These are phyloP conservation scores for Xestia ashworthii DNA, from an alignment of 2,888 invertebrate genomes.

Conservation along the genomic window DNA sequence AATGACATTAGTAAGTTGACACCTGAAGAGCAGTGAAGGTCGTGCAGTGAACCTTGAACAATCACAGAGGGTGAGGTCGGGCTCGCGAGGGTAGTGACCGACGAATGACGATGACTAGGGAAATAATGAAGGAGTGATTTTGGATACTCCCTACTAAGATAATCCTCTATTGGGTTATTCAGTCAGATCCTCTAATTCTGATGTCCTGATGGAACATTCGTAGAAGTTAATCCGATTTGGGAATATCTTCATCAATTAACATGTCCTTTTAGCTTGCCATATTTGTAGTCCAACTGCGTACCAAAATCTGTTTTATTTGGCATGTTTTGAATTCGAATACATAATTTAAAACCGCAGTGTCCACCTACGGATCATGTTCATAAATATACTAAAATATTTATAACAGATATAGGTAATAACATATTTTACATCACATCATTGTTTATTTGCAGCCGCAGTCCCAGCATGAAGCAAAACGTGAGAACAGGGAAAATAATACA, in stretches of 20 bases:
- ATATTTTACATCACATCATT: constrained; percentile 21
- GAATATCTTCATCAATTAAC: constrained; percentile 38
- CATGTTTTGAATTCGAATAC: constrained; percentile 23
- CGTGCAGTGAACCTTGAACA: constrained; percentile 79
- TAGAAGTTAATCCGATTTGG: neutral
- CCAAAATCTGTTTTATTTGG: constrained; percentile 39
- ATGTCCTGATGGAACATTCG: neutral
- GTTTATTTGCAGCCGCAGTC: constrained; percentile 30
- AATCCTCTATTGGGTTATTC: neutral
- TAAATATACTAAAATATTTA: constrained; percentile 36
- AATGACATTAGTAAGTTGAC: constrained; percentile 78
- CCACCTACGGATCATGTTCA: constrained; percentile 19
- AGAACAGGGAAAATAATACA: constrained; percentile 40
- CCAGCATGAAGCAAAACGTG: constrained; percentile 24
- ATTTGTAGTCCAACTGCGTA: constrained; percentile 29
- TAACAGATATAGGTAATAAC: constrained; percentile 23
- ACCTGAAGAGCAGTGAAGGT: constrained; percentile 78
- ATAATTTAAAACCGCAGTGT: constrained; percentile 32
- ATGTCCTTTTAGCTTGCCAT: constrained; percentile 19
- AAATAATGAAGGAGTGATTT: neutral
- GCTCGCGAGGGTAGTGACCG: constrained; percentile 68
- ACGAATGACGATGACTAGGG: constrained; percentile 31
- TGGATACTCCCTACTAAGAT: neutral
- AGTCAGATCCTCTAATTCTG: neutral
- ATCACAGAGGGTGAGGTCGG: constrained; percentile 64